Conservation (phyloP, 1,140 invertebrate genomes). For the Polypedilum pembai region DNA sequence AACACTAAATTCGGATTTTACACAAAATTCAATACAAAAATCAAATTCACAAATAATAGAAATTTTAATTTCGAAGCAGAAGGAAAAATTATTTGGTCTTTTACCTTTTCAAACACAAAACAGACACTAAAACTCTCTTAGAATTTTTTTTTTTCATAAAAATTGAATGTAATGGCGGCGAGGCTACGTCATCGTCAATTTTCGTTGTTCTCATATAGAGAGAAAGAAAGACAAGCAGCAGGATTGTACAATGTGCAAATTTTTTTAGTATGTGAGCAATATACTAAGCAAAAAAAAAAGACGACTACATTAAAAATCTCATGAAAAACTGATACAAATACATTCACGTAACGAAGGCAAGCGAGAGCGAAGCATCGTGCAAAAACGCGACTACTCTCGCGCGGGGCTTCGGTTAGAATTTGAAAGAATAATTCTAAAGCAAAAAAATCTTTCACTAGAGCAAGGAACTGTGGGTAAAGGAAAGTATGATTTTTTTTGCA, state of each 20-base stretch:
- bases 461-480: too few species aligned
- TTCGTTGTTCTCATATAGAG: background rate
- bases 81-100: slow-evolving; percentile 23
- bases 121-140: slow-evolving; percentile 24
- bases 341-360: background rate
- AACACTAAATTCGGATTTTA: too few species aligned
- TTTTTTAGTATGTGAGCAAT: background rate
- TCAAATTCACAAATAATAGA: background rate
- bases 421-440: too few species aligned
- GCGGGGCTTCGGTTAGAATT: background rate
- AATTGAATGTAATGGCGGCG: background rate
- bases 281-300: slow-evolving; percentile 2
- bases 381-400: too few species aligned
- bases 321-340: background rate
- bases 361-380: background rate
- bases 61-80: background rate
- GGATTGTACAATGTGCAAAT: slow-evolving; percentile 4
- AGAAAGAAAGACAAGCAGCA: background rate
- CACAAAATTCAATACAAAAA: background rate
- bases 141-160: background rate
- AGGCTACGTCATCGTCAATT: background rate
- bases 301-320: slow-evolving; percentile 1
- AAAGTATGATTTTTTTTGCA: too few species aligned
- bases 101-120: slow-evolving; percentile 27
- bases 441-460: too few species aligned